Percentiles rank a stretch among this genome's conserved stretches.
Conservation (phyloP, 2,888 invertebrate genomes). For the Parnassius apollo region DNA sequence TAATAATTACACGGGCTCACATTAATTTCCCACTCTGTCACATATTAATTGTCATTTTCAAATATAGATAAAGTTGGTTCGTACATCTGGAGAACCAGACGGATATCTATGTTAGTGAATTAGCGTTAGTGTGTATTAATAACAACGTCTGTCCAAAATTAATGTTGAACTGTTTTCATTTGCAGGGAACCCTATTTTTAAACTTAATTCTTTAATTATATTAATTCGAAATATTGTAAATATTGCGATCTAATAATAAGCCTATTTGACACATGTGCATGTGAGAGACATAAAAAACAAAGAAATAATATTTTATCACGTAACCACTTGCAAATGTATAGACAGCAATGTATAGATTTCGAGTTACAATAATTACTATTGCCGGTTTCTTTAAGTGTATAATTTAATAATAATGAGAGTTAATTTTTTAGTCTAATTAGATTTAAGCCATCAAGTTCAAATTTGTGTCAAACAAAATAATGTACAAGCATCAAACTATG, state of each 20-base stretch:
- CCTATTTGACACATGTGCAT: neutral
- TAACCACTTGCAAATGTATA: no score
- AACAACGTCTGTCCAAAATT: constrained; percentile 11
- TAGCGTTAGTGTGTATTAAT: constrained; percentile 24
- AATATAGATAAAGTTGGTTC: constrained; percentile 14
- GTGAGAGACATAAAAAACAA: constrained; percentile 10
- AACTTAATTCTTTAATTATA: neutral
- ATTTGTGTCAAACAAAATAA: constrained; percentile 46
- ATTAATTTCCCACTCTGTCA: no score
- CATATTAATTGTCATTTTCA: constrained; percentile 1
- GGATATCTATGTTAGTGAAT: constrained; percentile 27
- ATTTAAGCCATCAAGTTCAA: constrained; percentile 51
- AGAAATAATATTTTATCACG: neutral
- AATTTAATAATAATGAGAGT: constrained; percentile 33
- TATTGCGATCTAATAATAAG: neutral
- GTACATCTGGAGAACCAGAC: constrained; percentile 9
- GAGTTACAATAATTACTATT: constrained; percentile 8
- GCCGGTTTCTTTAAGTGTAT: constrained; percentile 26
- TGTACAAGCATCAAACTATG: constrained; percentile 52
- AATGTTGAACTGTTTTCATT: constrained; percentile 5
- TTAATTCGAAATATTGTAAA: neutral
- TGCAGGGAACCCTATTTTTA: neutral
- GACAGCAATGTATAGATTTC: constrained; percentile 8
- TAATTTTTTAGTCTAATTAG: constrained; percentile 42
- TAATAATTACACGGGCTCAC: no score